A percentile compares a stretch with the other conserved stretches of the same genome.
phyloP scores from a whole-genome alignment of 1,140 invertebrate genomes.

The Dreissena polymorpha region DNA sequence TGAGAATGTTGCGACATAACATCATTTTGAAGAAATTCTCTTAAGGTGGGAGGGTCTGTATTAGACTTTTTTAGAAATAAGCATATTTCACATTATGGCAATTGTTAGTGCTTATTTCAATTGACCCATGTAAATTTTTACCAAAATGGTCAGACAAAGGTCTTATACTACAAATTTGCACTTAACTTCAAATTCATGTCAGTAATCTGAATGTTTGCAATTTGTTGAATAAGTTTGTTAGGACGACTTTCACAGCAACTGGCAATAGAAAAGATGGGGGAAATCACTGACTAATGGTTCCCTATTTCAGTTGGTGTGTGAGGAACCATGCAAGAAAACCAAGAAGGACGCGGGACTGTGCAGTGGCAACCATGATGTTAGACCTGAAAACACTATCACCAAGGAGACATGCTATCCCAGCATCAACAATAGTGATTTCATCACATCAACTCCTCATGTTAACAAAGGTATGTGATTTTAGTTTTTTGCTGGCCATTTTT shows the following conservation, averaged over 20 bases:
- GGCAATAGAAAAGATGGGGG: neutral
- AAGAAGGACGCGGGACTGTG: slow-evolving; percentile 36
- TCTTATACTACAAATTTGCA: too few relatives aligned
- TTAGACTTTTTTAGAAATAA: too few relatives aligned
- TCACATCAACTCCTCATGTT: slow-evolving; percentile 42
- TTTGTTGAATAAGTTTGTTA: neutral
- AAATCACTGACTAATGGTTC: neutral
- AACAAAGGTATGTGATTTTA: slow-evolving; percentile 33
- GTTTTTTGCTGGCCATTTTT: too few relatives aligned
- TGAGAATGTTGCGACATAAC: too few relatives aligned
- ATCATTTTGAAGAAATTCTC: too few relatives aligned
- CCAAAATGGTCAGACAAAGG: too few relatives aligned
- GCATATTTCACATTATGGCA: too few relatives aligned
- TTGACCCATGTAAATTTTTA: too few relatives aligned
- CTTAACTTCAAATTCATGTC: too few relatives aligned
- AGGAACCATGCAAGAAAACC: slow-evolving; percentile 51
- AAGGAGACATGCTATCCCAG: slow-evolving; percentile 20
- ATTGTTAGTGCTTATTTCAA: too few relatives aligned
- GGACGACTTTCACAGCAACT: neutral
- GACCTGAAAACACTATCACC: slow-evolving; percentile 15
- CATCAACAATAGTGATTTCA: slow-evolving; percentile 40
- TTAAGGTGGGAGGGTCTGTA: too few relatives aligned
- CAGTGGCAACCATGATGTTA: neutral
- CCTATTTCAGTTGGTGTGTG: slow-evolving; percentile 18
- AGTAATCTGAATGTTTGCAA: too few relatives aligned